phyloP scores from a whole-genome alignment of 2,113 vertebrate species.

The Thoracochromis brauschi region DNA sequence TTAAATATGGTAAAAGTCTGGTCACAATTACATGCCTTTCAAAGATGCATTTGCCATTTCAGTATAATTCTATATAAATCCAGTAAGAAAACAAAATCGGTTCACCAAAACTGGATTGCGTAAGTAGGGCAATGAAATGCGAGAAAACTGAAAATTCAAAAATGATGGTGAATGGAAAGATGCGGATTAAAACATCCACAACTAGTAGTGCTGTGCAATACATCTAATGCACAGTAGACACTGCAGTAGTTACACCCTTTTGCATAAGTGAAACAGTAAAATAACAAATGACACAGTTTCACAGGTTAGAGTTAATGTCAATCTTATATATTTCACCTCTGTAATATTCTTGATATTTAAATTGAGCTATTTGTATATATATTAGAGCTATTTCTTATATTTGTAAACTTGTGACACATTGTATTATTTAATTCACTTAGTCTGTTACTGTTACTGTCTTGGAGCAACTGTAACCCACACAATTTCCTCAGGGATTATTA shows the following conservation, averaged over 20 bases:
- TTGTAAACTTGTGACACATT: not conserved
- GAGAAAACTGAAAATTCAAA: not conserved
- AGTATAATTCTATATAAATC: not conserved
- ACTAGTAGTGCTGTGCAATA: not conserved
- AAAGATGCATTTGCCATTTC: not conserved
- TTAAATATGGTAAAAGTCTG: not conserved
- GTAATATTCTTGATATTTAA: not conserved
- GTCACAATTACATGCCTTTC: not conserved
- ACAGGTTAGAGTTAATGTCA: not conserved
- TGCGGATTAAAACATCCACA: not conserved
- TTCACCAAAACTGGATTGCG: not conserved
- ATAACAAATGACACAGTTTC: not conserved
- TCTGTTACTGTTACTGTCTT: not conserved
- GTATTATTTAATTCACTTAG: accelerated
- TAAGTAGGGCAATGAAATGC: not conserved
- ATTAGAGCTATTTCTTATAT: not conserved
- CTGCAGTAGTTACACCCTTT: accelerated
- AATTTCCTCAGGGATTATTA: not conserved
- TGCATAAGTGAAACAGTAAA: accelerated
- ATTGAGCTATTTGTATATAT: not conserved
- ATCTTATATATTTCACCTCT: not conserved
- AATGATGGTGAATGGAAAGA: not conserved
- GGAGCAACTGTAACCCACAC: not conserved
- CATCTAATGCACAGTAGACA: not conserved
- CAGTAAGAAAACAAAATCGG: not conserved